Conservation (phyloP, 2,888 invertebrate genomes). For the Cheilosia pagana region DNA sequence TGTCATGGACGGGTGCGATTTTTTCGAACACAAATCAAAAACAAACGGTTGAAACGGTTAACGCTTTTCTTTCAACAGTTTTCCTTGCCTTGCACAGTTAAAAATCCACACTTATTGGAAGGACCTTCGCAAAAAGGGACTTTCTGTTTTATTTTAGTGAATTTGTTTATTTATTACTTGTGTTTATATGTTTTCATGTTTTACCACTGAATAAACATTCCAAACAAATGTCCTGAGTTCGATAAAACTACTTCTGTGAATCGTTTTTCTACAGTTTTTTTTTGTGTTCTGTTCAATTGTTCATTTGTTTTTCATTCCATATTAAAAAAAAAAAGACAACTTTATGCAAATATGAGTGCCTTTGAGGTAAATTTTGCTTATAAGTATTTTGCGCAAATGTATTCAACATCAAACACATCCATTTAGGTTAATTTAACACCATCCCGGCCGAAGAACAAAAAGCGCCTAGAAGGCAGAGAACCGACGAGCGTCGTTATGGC, state of each 20-base stretch:
- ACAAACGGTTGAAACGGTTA: conserved; percentile 60
- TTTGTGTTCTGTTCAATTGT: conserved; percentile 28
- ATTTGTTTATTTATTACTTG: conserved; percentile 26
- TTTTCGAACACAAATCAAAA: conserved; percentile 63
- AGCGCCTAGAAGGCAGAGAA: conserved; percentile 82
- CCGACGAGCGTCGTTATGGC: conserved; percentile 85
- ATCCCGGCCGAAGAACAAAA: conserved; percentile 79
- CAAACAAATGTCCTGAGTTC: background rate
- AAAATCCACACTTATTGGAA: conserved; percentile 23
- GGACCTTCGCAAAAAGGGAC: background rate
- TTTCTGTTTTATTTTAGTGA: conserved; percentile 25
- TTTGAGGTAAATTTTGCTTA: conserved; percentile 79
- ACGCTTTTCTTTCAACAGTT: conserved; percentile 55
- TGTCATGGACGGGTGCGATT: conserved; percentile 28
- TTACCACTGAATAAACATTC: background rate
- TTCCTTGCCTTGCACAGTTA: conserved; percentile 53
- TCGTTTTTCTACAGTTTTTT: conserved; percentile 17
- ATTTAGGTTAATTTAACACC: conserved; percentile 82
- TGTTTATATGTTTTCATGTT: conserved; percentile 22
- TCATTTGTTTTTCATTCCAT: conserved; percentile 7
- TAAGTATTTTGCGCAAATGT: background rate
- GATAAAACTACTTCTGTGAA: conserved; percentile 11
- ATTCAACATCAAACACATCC: conserved; percentile 17
- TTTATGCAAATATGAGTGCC: conserved; percentile 80
- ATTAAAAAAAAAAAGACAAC: background rate